Percentiles rank a stretch among this genome's conserved stretches.
These are phyloP conservation scores for Hassar affinis DNA, from an alignment of 2,113 vertebrate genomes.

Conservation along the genomic window DNA sequence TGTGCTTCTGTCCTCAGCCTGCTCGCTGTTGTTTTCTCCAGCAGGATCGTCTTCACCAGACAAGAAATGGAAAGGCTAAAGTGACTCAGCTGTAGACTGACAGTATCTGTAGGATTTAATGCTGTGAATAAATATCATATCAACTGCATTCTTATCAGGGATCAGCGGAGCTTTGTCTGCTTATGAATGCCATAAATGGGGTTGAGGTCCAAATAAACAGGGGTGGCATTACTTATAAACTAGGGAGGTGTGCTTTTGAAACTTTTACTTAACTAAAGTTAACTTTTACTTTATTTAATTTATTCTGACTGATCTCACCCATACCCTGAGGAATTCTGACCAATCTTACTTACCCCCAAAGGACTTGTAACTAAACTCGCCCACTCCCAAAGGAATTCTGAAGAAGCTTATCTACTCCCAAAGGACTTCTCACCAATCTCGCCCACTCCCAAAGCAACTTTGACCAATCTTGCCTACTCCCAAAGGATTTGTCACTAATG, in stretches of 20 bases:
- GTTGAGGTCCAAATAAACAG: background rate
- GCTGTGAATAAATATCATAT: background rate
- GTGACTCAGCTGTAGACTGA: slow-evolving; percentile 17
- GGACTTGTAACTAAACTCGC: background rate
- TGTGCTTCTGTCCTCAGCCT: slow-evolving; percentile 74
- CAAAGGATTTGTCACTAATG: background rate
- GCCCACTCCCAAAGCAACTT: background rate
- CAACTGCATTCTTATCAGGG: background rate
- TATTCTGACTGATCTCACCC: background rate
- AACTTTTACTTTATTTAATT: no score
- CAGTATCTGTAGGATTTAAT: background rate
- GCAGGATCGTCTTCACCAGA: slow-evolving; percentile 78
- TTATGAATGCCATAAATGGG: background rate
- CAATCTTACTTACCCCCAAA: background rate
- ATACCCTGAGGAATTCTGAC: background rate
- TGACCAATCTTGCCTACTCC: background rate
- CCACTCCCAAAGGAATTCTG: background rate
- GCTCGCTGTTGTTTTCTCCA: slow-evolving; percentile 80
- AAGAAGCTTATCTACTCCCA: background rate
- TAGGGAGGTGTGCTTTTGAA: background rate
- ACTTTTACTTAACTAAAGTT: no score
- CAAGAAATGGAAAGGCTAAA: slow-evolving; percentile 65
- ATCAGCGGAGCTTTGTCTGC: background rate
- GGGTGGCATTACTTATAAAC: no score
- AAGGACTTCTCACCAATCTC: background rate